Conservation (phyloP, 2,797 vertebrate species). For the Falco biarmicus region DNA sequence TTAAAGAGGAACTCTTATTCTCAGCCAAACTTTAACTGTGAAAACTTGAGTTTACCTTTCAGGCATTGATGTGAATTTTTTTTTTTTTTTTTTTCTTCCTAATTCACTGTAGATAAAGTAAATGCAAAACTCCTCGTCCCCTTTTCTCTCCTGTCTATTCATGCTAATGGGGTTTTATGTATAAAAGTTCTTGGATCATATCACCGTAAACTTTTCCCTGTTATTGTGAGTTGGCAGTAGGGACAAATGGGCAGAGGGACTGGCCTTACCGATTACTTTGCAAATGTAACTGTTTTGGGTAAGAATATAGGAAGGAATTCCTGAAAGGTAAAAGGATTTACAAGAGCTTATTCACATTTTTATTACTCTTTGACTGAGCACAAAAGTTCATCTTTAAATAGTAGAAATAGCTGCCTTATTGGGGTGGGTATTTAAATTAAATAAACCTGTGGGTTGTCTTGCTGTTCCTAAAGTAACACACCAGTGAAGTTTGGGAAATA, state of each 20-base stretch:
- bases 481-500: conserved; percentile 81
- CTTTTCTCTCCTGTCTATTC: conserved; percentile 78
- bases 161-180: conserved; percentile 70
- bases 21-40: conserved; percentile 79
- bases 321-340: conserved; percentile 82
- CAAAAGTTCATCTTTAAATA: conserved; percentile 84
- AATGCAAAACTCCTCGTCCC: conserved; percentile 55
- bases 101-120: conserved; percentile 37
- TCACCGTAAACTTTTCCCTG: conserved; percentile 55
- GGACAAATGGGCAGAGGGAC: conserved; percentile 73
- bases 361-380: conserved; percentile 80
- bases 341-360: conserved; percentile 61
- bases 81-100: background rate
- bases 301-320: conserved; percentile 75
- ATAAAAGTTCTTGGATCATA: background rate
- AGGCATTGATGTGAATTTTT: conserved; percentile 69
- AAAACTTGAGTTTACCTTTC: conserved; percentile 79
- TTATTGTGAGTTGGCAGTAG: conserved; percentile 77
- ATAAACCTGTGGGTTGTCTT: conserved; percentile 90
- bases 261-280: conserved; percentile 47
- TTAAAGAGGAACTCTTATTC: conserved; percentile 85
- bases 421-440: conserved; percentile 79
- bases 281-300: background rate
- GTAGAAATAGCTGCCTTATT: conserved; percentile 78
- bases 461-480: conserved; percentile 93